Evolutionary conservation across 1,140 invertebrate species (phyloP).

Genomic region (Pseudobourletiella spinata): DNA sequence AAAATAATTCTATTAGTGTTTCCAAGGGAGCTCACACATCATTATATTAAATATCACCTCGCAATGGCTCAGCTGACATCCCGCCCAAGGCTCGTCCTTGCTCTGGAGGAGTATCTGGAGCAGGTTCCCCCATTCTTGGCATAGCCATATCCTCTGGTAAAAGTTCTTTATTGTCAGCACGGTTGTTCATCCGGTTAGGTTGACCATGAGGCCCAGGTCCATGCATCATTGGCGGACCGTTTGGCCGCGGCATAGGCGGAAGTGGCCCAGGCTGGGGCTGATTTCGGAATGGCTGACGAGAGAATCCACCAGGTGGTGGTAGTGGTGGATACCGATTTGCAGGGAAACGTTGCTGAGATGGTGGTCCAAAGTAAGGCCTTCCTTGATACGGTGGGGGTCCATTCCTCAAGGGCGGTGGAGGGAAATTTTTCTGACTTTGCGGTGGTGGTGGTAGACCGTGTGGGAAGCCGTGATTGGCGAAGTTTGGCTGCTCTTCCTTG

Average conservation of each 20-base stretch:
- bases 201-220: neutral
- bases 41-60: too few relatives aligned
- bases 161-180: neutral
- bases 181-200: constrained; percentile 5
- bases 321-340: neutral
- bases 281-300: constrained; percentile 3
- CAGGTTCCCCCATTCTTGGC: constrained; percentile 3
- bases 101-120: neutral
- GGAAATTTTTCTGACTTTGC: neutral
- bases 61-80: too few relatives aligned
- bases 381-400: constrained; percentile 1
- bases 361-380: constrained; percentile 8
- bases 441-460: neutral
- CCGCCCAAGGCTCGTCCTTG: neutral
- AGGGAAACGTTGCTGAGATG: neutral
- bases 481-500: constrained; percentile 1
- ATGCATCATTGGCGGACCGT: neutral
- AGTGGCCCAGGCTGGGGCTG: constrained; percentile 2
- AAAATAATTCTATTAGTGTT: too few relatives aligned
- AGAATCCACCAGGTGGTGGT: neutral
- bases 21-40: too few relatives aligned
- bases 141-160: constrained; percentile 1
- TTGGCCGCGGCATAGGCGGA: constrained; percentile 1
- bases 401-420: neutral
- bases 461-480: neutral